phyloP scores from a whole-genome alignment of 2,797 vertebrate genomes.

The Melanogrammus aeglefinus region DNA sequence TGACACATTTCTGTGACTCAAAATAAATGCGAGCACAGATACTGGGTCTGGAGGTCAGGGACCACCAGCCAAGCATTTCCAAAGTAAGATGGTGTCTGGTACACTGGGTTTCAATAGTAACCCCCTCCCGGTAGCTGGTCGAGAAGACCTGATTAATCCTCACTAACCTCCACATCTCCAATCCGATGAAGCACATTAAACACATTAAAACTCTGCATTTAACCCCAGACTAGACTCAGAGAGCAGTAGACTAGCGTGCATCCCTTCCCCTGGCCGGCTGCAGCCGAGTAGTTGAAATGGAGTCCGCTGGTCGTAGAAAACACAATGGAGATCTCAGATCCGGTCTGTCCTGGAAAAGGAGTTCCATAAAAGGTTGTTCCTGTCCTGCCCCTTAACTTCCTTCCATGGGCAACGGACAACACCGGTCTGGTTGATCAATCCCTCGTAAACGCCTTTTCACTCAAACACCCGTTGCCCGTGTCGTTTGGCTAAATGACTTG shows the following conservation, averaged over 20 bases:
- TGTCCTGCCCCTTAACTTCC: slow-evolving; percentile 2
- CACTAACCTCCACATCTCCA: slow-evolving; percentile 63
- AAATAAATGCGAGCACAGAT: slow-evolving; percentile 77
- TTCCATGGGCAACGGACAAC: neutral
- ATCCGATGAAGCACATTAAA: slow-evolving; percentile 29
- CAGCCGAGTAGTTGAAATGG: slow-evolving; percentile 55
- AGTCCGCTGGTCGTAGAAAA: slow-evolving; percentile 37
- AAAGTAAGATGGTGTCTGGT: slow-evolving; percentile 68
- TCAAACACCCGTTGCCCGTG: neutral
- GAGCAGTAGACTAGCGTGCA: slow-evolving; percentile 9
- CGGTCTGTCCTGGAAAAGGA: slow-evolving; percentile 3
- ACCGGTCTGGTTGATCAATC: neutral
- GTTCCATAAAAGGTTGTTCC: neutral
- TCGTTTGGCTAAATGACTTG: neutral
- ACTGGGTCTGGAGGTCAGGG: slow-evolving; percentile 77
- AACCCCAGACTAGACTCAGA: slow-evolving; percentile 14
- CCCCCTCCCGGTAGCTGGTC: slow-evolving; percentile 31
- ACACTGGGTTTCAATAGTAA: slow-evolving; percentile 44
- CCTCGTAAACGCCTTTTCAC: neutral
- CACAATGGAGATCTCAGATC: too few species aligned
- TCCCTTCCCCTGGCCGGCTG: neutral
- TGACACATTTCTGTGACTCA: slow-evolving; percentile 65
- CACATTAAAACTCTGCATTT: slow-evolving; percentile 39
- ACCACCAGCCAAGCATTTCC: slow-evolving; percentile 70
- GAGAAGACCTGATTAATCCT: slow-evolving; percentile 20